phyloP scores from a whole-genome alignment of 2,797 vertebrate species.

The Hyperoplus lanceolatus region DNA sequence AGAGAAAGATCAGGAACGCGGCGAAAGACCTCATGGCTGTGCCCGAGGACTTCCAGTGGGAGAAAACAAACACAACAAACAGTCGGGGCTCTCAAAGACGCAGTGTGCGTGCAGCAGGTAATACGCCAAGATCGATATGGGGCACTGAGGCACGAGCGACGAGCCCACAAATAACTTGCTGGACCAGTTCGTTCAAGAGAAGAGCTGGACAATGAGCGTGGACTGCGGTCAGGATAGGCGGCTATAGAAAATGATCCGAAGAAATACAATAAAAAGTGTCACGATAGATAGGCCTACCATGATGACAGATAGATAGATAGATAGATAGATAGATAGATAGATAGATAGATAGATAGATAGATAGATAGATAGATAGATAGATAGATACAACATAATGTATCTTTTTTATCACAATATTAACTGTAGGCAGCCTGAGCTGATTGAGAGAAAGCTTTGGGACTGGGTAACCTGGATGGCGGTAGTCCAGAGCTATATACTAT shows the following conservation, averaged over 20 bases:
- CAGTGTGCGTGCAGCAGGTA: constrained; percentile 66
- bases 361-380: constrained; percentile 23
- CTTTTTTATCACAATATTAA: no score
- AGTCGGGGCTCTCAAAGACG: constrained; percentile 39
- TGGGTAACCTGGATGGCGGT: no score
- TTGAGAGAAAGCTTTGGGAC: no score
- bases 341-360: neutral
- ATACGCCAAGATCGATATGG: constrained; percentile 52
- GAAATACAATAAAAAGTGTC: constrained; percentile 7
- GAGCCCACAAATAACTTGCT: constrained; percentile 71
- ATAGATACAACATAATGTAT: neutral
- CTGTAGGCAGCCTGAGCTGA: no score
- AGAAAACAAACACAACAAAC: constrained; percentile 19
- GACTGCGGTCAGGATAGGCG: constrained; percentile 44
- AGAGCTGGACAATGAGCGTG: constrained; percentile 69
- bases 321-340: constrained; percentile 11
- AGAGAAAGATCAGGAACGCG: constrained; percentile 52
- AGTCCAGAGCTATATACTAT: no score
- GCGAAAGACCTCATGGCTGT: constrained; percentile 68
- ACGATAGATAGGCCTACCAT: neutral
- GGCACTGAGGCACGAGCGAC: constrained; percentile 47
- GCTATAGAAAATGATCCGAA: constrained; percentile 16
- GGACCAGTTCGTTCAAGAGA: constrained; percentile 72
- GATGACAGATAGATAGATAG: constrained; percentile 13
- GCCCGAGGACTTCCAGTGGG: constrained; percentile 31